Conservation (phyloP, 2,888 invertebrate genomes). For the Sinodicranocentrus sp. region DNA sequence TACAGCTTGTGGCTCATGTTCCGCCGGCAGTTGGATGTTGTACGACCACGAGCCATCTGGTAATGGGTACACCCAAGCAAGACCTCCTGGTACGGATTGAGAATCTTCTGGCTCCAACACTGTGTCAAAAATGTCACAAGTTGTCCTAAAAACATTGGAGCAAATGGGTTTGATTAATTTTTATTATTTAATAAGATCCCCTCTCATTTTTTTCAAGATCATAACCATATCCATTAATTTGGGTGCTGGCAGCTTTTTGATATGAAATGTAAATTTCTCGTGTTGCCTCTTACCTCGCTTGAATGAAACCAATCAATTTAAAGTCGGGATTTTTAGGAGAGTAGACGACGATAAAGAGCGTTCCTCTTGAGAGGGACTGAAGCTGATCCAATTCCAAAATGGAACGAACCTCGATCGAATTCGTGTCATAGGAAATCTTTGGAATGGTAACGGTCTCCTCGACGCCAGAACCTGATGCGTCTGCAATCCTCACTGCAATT, state of each 20-base stretch:
- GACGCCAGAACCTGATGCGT: conserved; percentile 73
- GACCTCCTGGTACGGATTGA: conserved; percentile 69
- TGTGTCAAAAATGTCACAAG: conserved; percentile 76
- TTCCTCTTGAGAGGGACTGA: conserved; percentile 87
- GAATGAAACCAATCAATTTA: conserved; percentile 82
- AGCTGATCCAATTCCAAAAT: conserved; percentile 88
- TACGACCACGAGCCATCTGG: conserved; percentile 76
- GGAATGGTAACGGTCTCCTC: conserved; percentile 75
- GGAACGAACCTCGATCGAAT: conserved; percentile 88
- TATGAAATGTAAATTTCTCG: neutral
- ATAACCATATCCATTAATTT: too few relatives aligned
- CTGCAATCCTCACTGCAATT: conserved; percentile 74
- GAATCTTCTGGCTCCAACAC: conserved; percentile 74
- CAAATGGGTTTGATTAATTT: neutral
- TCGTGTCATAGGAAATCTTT: conserved; percentile 78
- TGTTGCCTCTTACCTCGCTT: conserved; percentile 71
- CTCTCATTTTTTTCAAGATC: too few relatives aligned
- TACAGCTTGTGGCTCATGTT: conserved; percentile 72
- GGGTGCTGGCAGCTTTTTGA: neutral
- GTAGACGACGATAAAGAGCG: conserved; percentile 85
- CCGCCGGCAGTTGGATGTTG: conserved; percentile 75
- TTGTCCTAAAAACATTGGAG: conserved; percentile 69
- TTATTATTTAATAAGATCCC: neutral
- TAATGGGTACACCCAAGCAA: conserved; percentile 76
- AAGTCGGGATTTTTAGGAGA: conserved; percentile 84